Evolutionary conservation across 2,888 invertebrate species (phyloP), one percentile per base, ranked within the genome.

Genomic region (Tetheella fluctuosa): DNA sequence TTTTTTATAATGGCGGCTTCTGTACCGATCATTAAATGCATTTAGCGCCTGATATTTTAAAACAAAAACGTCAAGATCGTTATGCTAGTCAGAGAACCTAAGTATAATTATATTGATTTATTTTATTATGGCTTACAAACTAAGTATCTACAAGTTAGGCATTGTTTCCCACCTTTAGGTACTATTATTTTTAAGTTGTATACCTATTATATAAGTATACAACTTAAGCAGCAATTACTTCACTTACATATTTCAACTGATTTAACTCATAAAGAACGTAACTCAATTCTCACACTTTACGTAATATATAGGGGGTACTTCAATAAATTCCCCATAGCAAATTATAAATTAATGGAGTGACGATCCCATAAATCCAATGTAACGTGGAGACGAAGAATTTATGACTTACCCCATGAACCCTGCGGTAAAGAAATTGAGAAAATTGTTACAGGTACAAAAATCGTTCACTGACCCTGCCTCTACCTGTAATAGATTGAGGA

Each of bases 321-420:
- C 42, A 48, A 48, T 48, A n/a, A 42, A 42, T 20, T 48, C 3
- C 20, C 42, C 2, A 10, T 48, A n/a, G 48, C 20, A 20, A 8
- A 55, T 60, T 60, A 62, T 58, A 71, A 77, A 74, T 80, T 79
- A 80, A 80, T 79, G 68, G 68, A 61, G 73, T 66, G 67, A 68
- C 60, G 63, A 63, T 65, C 74, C 69, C 70, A 80, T 85, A 84
- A 82, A 84, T 84, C 74, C 64, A 64, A 64, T 73, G 63, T 71
- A 69, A 74, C 73, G 69, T 68, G 37, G 10, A 39, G 39, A 39
- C 60, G 62, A 64, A 70, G 65, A 75, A 84, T 85, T 84, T 83
- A 85, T 83, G 73, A 68, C 67, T 66, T 63, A 71, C 77, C 64
- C 60, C 60, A 61, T 39, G 65, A 63, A 71, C 77, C 64, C 60